A percentile compares a stretch with the other conserved stretches of the same genome.
Evolutionary conservation across 2,888 invertebrate species (phyloP).

Genomic region (Crematogaster levior): DNA sequence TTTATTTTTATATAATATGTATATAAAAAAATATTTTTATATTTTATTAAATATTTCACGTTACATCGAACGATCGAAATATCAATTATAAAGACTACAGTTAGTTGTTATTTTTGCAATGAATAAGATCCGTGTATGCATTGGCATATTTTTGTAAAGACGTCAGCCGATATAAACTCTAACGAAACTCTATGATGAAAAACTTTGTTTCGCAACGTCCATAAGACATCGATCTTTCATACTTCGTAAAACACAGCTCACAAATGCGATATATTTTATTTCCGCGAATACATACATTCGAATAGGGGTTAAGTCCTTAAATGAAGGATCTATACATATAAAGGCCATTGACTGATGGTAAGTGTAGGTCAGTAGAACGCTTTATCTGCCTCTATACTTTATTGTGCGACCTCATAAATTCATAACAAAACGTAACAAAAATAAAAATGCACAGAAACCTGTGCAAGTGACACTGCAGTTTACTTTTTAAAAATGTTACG

Average conservation of each 20-base stretch:
- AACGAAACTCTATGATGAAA: not conserved
- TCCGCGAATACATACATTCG: constrained; percentile 40
- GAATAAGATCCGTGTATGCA: not conserved
- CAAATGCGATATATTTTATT: constrained; percentile 33
- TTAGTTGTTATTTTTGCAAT: constrained; percentile 5
- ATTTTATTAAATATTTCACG: not conserved
- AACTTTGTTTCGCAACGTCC: not conserved
- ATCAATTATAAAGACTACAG: not conserved
- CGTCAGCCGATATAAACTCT: not conserved
- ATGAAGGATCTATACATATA: constrained; percentile 51
- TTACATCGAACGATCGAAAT: constrained; percentile 23
- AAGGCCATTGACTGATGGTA: constrained; percentile 55
- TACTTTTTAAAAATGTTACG: not conserved
- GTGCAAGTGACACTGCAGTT: not conserved
- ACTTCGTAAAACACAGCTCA: not conserved
- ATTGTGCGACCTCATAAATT: constrained; percentile 58
- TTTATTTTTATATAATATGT: too few species aligned
- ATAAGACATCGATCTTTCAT: constrained; percentile 21
- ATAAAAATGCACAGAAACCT: constrained; percentile 16
- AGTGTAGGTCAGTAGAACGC: constrained; percentile 69
- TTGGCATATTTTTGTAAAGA: constrained; percentile 1
- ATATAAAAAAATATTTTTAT: too few species aligned
- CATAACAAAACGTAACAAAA: constrained; percentile 20
- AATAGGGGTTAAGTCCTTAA: constrained; percentile 53
- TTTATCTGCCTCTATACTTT: constrained; percentile 51